Evolutionary conservation across 2,888 invertebrate genomes (phyloP).

Genomic region (Empis livida): DNA sequence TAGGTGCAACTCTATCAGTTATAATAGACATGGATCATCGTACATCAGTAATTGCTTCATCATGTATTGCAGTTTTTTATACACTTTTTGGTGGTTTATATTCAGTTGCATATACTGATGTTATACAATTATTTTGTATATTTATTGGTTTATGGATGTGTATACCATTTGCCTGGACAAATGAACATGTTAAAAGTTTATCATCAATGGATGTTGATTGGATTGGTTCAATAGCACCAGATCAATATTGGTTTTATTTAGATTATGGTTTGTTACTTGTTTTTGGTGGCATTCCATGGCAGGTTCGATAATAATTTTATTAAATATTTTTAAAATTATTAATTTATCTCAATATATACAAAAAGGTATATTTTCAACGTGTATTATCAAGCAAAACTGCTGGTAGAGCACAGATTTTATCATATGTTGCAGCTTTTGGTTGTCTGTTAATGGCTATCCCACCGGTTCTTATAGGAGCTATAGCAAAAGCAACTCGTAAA

Average conservation of each 20-base stretch:
- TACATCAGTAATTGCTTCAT: constrained; percentile 86
- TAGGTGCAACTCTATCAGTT: constrained; percentile 89
- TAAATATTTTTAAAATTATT: background rate
- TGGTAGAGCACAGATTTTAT: constrained; percentile 80
- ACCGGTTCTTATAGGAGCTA: constrained; percentile 91
- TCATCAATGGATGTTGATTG: constrained; percentile 76
- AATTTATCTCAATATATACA: constrained; percentile 4
- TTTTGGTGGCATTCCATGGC: constrained; percentile 97
- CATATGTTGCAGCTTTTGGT: constrained; percentile 91
- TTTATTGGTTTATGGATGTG: constrained; percentile 98
- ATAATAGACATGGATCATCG: constrained; percentile 93
- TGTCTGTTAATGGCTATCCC: constrained; percentile 97
- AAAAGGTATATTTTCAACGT: constrained; percentile 95
- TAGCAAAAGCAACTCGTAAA: constrained; percentile 85
- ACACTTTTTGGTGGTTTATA: constrained; percentile 96
- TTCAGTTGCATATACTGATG: constrained; percentile 97
- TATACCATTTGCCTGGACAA: constrained; percentile 88
- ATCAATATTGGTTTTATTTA: constrained; percentile 67
- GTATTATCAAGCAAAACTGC: constrained; percentile 95
- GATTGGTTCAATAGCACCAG: constrained; percentile 65
- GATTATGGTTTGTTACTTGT: constrained; percentile 81
- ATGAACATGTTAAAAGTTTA: constrained; percentile 72
- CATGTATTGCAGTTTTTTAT: constrained; percentile 94
- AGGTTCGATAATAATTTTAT: constrained; percentile 41
- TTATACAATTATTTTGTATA: constrained; percentile 95